A percentile compares a stretch with the other conserved stretches of the same genome.
Conservation (phyloP, 2,113 vertebrate species). For the Notothenia coriiceps region DNA sequence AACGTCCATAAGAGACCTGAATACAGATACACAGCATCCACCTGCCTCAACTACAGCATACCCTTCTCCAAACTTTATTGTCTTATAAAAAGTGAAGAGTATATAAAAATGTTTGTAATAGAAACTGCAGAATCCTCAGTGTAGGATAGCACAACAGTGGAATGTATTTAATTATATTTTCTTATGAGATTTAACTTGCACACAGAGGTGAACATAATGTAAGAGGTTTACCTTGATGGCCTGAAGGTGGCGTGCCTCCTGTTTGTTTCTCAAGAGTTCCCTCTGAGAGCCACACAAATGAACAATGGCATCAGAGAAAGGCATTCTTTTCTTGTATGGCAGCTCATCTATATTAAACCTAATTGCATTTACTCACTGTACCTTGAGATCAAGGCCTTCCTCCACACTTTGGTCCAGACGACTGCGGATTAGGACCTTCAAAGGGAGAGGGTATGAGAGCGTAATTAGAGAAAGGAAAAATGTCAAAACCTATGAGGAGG, state of each 20-base stretch:
- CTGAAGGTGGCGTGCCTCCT: constrained; percentile 94
- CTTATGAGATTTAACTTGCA: constrained; percentile 44
- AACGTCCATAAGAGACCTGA: constrained; percentile 37
- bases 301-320: constrained; percentile 40
- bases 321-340: neutral
- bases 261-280: constrained; percentile 94
- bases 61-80: neutral
- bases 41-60: constrained; percentile 30
- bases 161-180: constrained; percentile 28
- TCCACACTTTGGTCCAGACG: constrained; percentile 95
- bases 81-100: constrained; percentile 1
- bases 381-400: constrained; percentile 95
- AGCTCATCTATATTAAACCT: constrained; percentile 49
- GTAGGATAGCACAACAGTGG: neutral
- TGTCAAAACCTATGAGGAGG: constrained; percentile 58
- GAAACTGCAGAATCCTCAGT: constrained; percentile 13
- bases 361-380: constrained; percentile 76
- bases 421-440: constrained; percentile 93
- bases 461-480: constrained; percentile 66
- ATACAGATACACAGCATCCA: constrained; percentile 45
- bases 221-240: constrained; percentile 92
- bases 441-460: constrained; percentile 50
- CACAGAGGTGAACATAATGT: constrained; percentile 18
- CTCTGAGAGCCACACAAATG: constrained; percentile 83
- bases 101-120: neutral